A percentile compares a stretch with the other conserved stretches of the same genome.
Evolutionary conservation across 2,113 vertebrate species (phyloP).

Genomic region (Leucopsar rothschildi): DNA sequence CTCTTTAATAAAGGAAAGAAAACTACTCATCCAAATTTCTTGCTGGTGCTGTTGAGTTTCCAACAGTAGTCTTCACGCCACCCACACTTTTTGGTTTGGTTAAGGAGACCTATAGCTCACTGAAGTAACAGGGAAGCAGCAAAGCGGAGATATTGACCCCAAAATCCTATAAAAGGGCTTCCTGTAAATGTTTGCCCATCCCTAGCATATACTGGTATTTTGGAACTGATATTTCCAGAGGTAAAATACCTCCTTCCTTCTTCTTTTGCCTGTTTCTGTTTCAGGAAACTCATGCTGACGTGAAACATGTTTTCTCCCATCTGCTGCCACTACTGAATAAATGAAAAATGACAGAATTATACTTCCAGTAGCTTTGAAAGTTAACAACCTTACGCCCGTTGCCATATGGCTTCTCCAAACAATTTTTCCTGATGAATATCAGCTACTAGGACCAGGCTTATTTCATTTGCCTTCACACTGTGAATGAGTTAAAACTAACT

Average conservation of each 20-base stretch:
- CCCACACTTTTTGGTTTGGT: not conserved
- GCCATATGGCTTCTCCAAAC: constrained; percentile 67
- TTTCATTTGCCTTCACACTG: constrained; percentile 50
- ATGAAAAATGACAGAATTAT: constrained; percentile 72
- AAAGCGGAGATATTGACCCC: not conserved
- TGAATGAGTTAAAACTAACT: constrained; percentile 45
- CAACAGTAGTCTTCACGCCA: not conserved
- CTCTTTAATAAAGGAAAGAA: not conserved
- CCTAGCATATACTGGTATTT: not conserved
- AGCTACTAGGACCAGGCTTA: constrained; percentile 42
- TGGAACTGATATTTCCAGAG: constrained; percentile 52
- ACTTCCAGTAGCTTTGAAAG: constrained; percentile 66
- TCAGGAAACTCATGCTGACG: constrained; percentile 65
- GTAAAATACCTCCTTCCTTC: constrained; percentile 53
- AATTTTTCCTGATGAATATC: constrained; percentile 63
- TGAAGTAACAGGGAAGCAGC: not conserved
- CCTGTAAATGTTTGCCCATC: not conserved
- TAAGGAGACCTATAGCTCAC: not conserved
- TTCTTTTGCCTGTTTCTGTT: constrained; percentile 59
- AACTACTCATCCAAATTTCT: not conserved
- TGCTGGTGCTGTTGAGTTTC: not conserved
- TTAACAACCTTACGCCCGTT: constrained; percentile 63
- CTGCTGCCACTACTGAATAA: constrained; percentile 64
- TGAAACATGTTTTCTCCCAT: constrained; percentile 69
- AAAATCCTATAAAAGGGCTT: not conserved